Evolutionary conservation across 2,113 vertebrate species (phyloP), one percentile per base, ranked within the genome.

Genomic region (Triplophysa rosa): DNA sequence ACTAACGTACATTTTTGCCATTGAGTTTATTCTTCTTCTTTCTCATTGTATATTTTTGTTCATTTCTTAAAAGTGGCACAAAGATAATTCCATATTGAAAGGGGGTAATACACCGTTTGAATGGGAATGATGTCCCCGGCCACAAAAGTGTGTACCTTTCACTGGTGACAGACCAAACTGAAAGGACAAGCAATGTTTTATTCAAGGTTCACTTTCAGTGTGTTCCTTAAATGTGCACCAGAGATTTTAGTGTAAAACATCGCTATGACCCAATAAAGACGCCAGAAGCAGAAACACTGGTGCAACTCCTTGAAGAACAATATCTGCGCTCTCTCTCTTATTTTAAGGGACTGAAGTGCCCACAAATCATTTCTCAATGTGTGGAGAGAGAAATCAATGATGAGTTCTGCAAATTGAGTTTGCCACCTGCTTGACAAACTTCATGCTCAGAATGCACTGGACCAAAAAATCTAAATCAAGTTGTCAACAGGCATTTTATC

Each of bases 231-330:
- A 90, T 89, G 87, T 86, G 84, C 88, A 89, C 87, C 88, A 83
- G 85, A 89, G 81, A 83, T 84, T 86, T 88, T 86, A 82, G 85
- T 81, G 82, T 84, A 88, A 84, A 89, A 90, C 79, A 81, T 84
- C 65, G 88, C 90, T 87, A 87, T 86, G 87, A 87, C 86, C 75
- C 85, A 87, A 89, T 93, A 92, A 94, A 93, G 81, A 88, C 92
- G 89, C 89, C 91, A 91, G 82, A 78, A 77, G 85, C 85, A 91
- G 90, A 92, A 90, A 88, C 87, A 89, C 89, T 87, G 78, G 62
- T 8, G 86, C 84, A 85, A 90, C 88, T 91, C 83, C 86, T 91
- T 92, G 91, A 92, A 84, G 77, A 84, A 90, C 84, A 87, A 62
- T 81, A 86, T 85, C 86, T 70, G 61, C 80, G 88, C 83, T 81